phyloP scores from a whole-genome alignment of 2,113 vertebrate genomes.

The Paramisgurnus dabryanus region DNA sequence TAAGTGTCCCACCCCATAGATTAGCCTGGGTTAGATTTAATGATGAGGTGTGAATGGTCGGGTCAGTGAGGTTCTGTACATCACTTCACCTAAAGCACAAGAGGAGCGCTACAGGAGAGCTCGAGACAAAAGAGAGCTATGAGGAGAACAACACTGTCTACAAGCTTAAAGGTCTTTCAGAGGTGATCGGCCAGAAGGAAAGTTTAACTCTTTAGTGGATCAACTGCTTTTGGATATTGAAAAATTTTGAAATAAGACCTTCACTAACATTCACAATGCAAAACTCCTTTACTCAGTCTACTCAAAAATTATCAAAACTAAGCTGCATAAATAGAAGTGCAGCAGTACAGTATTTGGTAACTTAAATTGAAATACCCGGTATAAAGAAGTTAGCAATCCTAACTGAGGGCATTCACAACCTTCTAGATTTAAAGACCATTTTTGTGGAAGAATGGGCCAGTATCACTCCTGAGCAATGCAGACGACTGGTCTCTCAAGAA shows the following conservation, averaged over 20 bases:
- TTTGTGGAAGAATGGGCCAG: no score
- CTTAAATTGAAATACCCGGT: no score
- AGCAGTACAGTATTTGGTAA: no score
- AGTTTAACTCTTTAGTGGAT: conserved; percentile 7
- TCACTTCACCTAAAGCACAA: conserved; percentile 48
- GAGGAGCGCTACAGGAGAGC: conserved; percentile 5
- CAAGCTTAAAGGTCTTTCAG: neutral
- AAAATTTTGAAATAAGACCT: neutral
- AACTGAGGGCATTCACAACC: no score
- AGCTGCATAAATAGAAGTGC: no score
- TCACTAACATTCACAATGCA: neutral
- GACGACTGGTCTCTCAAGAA: no score
- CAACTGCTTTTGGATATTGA: neutral
- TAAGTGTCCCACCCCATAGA: conserved; percentile 22
- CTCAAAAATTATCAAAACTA: no score
- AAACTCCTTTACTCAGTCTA: neutral
- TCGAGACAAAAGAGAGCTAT: conserved; percentile 4
- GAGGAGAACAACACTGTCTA: conserved; percentile 3
- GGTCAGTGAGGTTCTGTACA: conserved; percentile 42
- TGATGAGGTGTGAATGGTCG: conserved; percentile 17
- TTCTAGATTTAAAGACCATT: no score
- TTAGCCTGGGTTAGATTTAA: conserved; percentile 32
- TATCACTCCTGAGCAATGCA: no score
- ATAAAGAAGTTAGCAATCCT: no score
- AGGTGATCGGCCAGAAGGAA: neutral